A percentile compares a stretch with the other conserved stretches of the same genome.
Conservation (phyloP, 2,888 invertebrate genomes). For the Neoitamus cyanurus region DNA sequence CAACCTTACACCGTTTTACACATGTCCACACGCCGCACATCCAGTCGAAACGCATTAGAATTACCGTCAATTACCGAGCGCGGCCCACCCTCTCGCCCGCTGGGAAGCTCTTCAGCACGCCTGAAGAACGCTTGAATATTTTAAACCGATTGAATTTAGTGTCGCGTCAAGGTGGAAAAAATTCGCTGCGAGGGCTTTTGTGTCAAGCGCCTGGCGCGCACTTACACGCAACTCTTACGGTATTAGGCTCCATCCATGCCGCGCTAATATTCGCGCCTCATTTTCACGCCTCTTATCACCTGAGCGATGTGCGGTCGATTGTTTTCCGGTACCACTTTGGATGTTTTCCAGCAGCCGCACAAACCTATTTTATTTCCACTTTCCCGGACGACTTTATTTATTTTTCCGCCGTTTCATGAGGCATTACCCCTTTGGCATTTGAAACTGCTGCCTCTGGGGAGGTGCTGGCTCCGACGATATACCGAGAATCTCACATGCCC, state of each 20-base stretch:
- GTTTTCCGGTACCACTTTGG: neutral
- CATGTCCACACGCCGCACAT: neutral
- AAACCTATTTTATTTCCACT: constrained; percentile 12
- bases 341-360: neutral
- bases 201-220: neutral
- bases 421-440: constrained; percentile 15
- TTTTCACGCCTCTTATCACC: constrained; percentile 23
- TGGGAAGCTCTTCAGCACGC: neutral
- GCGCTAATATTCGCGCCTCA: constrained; percentile 11
- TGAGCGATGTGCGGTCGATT: neutral
- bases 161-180: neutral
- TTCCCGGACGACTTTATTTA: neutral
- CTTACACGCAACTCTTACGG: neutral
- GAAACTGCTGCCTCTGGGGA: neutral
- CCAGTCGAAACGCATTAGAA: constrained; percentile 24
- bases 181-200: neutral
- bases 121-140: neutral
- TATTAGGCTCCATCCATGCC: neutral
- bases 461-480: neutral
- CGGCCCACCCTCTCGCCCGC: neutral
- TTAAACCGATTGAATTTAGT: constrained; percentile 26
- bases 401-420: constrained; percentile 16
- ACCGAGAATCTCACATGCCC: neutral
- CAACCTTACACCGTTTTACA: neutral
- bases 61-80: neutral